Conservation (phyloP, 30 jellyfish, hydroid and myxozoan species). For the Nemopilema nomurai region DNA sequence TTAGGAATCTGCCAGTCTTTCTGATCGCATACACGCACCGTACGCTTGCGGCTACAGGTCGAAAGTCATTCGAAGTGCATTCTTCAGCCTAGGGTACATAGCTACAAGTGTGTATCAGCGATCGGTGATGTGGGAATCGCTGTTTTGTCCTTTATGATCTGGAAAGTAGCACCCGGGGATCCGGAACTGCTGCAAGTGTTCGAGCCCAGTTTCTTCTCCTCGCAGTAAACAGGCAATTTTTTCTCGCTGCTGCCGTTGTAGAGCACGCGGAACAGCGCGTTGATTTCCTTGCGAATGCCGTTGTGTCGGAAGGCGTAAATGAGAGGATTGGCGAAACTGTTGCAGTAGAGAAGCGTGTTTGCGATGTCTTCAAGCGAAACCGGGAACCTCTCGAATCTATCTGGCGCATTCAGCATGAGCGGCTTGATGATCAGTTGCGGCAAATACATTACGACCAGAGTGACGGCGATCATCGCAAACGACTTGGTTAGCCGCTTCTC, state of each 20-base stretch:
- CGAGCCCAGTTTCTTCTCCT: conserved; percentile 21
- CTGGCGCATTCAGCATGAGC: conserved; percentile 38
- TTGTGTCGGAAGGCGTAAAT: conserved; percentile 66
- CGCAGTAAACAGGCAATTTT: background rate
- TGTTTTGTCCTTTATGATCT: background rate
- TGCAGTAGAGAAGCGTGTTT: conserved; percentile 69
- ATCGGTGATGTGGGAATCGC: background rate
- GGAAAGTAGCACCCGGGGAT: conserved; percentile 3
- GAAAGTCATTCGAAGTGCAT: no score
- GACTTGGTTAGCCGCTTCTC: conserved; percentile 64
- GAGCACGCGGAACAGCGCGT: conserved; percentile 11
- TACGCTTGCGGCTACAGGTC: no score
- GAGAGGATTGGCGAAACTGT: conserved; percentile 68
- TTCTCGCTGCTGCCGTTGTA: background rate
- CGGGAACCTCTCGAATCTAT: conserved; percentile 19
- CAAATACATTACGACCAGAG: conserved; percentile 60
- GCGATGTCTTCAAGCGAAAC: conserved; percentile 66
- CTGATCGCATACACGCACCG: no score
- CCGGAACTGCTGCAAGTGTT: conserved; percentile 48
- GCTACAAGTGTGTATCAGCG: conserved; percentile 6
- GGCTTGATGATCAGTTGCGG: conserved; percentile 71
- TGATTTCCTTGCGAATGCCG: conserved; percentile 57
- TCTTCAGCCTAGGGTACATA: no score
- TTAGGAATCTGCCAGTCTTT: no score
- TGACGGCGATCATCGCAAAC: conserved; percentile 58